phyloP scores from a whole-genome alignment of 2,113 vertebrate species.

The Atrichornis clamosus region DNA sequence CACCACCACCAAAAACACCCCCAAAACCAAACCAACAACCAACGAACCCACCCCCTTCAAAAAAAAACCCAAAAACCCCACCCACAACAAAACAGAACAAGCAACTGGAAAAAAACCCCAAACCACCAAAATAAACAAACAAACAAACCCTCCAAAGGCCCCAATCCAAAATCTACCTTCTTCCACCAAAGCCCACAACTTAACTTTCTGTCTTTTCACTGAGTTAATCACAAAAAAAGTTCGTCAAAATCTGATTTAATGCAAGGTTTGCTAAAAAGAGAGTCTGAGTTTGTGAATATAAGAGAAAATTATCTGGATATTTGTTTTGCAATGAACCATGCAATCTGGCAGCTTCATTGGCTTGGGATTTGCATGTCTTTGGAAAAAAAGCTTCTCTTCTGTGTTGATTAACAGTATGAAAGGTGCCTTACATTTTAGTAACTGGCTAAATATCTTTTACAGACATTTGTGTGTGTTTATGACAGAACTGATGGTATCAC shows the following conservation, averaged over 20 bases:
- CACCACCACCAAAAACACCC: not conserved
- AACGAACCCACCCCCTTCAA: fast-evolving
- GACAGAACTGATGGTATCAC: not conserved
- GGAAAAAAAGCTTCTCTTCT: not conserved
- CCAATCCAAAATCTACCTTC: not conserved
- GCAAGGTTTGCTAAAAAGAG: not conserved
- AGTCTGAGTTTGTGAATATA: not conserved
- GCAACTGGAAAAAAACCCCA: not conserved
- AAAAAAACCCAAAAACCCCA: not conserved
- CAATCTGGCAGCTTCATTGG: not conserved
- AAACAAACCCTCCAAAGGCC: not conserved
- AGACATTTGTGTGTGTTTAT: not conserved
- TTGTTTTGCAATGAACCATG: not conserved
- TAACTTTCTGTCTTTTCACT: not conserved
- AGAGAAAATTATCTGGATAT: not conserved
- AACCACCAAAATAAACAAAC: not conserved
- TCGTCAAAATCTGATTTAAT: not conserved
- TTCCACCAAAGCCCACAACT: not conserved
- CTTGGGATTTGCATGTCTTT: not conserved
- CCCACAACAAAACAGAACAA: not conserved
- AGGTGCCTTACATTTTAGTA: not conserved
- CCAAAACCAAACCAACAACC: not conserved
- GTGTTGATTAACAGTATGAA: not conserved
- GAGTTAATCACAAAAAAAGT: not conserved
- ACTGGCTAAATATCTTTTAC: not conserved